A percentile compares a stretch with the other conserved stretches of the same genome.
These are phyloP conservation scores for Athalia circularis DNA, from an alignment of 2,888 invertebrate genomes.

Conservation along the genomic window DNA sequence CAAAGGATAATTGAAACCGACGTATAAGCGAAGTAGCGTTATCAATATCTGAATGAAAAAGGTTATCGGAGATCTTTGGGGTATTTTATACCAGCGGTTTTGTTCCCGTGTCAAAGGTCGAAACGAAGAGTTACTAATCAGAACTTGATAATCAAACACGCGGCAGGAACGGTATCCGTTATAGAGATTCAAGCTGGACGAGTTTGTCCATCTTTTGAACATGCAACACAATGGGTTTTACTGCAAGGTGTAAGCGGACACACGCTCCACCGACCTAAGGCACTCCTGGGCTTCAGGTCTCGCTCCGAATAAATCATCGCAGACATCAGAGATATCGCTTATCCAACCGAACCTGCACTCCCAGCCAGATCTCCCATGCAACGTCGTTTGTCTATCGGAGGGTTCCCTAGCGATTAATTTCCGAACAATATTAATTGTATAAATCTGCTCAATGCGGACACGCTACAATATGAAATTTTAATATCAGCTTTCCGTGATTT, in stretches of 20 bases:
- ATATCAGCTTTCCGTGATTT: not conserved
- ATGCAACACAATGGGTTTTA: conserved; percentile 73
- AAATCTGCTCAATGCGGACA: not conserved
- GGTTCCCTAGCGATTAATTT: conserved; percentile 14
- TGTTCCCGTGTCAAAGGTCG: conserved; percentile 58
- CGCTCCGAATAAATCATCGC: conserved; percentile 72
- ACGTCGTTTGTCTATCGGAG: conserved; percentile 16
- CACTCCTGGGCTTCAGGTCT: conserved; percentile 17
- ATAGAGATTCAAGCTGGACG: conserved; percentile 62
- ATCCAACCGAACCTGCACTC: conserved; percentile 63
- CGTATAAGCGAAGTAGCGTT: not conserved
- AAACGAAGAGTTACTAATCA: conserved; percentile 57
- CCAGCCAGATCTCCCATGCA: conserved; percentile 51
- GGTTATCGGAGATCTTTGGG: conserved; percentile 62
- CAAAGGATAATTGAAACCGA: not conserved
- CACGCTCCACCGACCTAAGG: conserved; percentile 1
- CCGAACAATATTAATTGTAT: not conserved
- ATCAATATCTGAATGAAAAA: conserved; percentile 57
- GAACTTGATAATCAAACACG: conserved; percentile 58
- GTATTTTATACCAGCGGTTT: conserved; percentile 60
- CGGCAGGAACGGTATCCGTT: conserved; percentile 40
- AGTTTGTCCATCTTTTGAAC: conserved; percentile 69
- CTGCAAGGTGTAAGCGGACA: conserved; percentile 48
- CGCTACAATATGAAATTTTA: not conserved
- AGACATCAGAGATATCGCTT: conserved; percentile 72